Evolutionary conservation across 2,888 invertebrate genomes (phyloP).

Genomic region (Sipunculus nudus): DNA sequence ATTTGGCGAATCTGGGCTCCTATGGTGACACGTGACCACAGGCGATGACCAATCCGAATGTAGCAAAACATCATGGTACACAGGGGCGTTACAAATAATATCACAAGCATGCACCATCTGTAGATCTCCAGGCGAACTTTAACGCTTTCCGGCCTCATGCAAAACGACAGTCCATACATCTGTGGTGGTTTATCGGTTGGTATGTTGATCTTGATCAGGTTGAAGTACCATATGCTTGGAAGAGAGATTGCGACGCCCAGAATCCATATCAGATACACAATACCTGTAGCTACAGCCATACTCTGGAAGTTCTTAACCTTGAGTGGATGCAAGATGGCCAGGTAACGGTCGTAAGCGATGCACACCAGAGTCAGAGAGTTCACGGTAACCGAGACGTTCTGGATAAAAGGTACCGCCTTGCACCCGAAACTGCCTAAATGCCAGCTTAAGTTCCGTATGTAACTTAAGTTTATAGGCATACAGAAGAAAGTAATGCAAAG

Average conservation of each 20-base stretch:
- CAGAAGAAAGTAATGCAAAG: conserved; percentile 42
- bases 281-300: conserved; percentile 30
- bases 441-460: conserved; percentile 38
- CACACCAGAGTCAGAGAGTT: conserved; percentile 49
- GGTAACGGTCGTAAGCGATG: conserved; percentile 49
- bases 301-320: conserved; percentile 43
- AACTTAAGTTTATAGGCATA: conserved; percentile 44
- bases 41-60: conserved; percentile 43
- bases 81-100: conserved; percentile 44
- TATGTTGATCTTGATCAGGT: no score
- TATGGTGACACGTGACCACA: conserved; percentile 38
- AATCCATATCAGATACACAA: conserved; percentile 43
- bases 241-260: conserved; percentile 38
- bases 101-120: not conserved
- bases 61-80: conserved; percentile 43
- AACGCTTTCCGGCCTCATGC: not conserved
- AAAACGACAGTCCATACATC: no score
- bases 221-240: no score
- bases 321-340: conserved; percentile 48
- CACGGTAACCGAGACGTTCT: conserved; percentile 42
- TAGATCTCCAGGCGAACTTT: not conserved
- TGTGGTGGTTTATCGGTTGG: no score
- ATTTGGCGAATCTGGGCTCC: conserved; percentile 22
- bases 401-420: conserved; percentile 44
- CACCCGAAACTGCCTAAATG: conserved; percentile 43